These are phyloP conservation scores for Phoxinus dragarum DNA, from an alignment of 2,797 vertebrate species.

Conservation along the genomic window DNA sequence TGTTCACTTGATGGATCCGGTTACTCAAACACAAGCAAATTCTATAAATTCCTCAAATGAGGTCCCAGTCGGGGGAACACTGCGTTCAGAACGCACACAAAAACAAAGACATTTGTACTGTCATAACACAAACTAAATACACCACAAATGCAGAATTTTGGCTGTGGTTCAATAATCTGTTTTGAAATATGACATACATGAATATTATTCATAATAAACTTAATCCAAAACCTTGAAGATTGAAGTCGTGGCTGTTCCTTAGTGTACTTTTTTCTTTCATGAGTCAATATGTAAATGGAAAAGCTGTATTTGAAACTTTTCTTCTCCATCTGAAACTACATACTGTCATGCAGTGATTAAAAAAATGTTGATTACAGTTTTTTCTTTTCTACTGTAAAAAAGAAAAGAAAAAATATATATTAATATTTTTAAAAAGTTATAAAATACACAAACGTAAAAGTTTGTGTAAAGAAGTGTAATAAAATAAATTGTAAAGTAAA, in stretches of 20 bases:
- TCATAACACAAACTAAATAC: neutral
- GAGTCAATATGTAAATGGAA: neutral
- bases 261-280: neutral
- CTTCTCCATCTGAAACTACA: neutral
- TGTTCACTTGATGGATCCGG: neutral
- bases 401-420: no score
- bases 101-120: neutral
- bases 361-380: neutral
- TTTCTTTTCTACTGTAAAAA: neutral
- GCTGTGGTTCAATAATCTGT: neutral
- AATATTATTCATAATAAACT: slow-evolving; percentile 4
- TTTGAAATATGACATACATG: neutral
- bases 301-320: neutral
- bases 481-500: neutral
- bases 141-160: neutral
- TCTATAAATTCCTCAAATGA: slow-evolving; percentile 1
- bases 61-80: neutral
- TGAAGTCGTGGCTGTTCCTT: neutral
- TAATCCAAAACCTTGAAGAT: neutral
- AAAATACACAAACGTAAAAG: no score
- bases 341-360: neutral
- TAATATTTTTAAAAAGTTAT: no score
- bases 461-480: neutral
- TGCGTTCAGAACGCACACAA: neutral
- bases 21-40: slow-evolving; percentile 29